Evolutionary conservation across 2,113 vertebrate genomes (phyloP).

Genomic region (Capricornis sumatraensis): DNA sequence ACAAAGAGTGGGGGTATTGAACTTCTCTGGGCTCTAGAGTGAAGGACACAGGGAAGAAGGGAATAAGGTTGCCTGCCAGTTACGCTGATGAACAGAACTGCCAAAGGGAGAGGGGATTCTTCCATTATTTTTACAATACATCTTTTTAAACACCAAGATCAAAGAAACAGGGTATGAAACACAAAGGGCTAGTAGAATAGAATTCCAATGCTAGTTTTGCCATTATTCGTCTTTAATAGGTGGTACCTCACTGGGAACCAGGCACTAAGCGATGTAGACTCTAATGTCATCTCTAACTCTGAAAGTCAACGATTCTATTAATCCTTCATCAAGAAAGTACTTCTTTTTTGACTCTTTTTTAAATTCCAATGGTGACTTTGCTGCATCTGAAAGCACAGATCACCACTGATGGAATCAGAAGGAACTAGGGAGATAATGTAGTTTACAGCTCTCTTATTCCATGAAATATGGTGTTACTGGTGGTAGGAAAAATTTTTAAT

Average conservation of each 20-base stretch:
- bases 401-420: neutral
- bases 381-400: neutral
- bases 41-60: neutral
- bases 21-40: neutral
- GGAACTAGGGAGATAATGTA: neutral
- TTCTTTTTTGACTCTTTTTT: neutral
- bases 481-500: neutral
- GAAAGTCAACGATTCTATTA: neutral
- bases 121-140: neutral
- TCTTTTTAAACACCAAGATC: neutral
- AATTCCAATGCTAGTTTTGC: neutral
- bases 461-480: neutral
- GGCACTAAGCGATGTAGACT: neutral
- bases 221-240: neutral
- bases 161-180: neutral
- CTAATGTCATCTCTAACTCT: neutral
- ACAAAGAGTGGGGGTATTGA: neutral
- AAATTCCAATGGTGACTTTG: neutral
- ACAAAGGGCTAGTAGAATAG: neutral
- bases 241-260: neutral
- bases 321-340: neutral
- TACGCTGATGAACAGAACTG: neutral
- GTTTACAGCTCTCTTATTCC: neutral
- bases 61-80: neutral
- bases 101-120: neutral